phyloP scores from a whole-genome alignment of 2,113 vertebrate genomes.

The Phalacrocorax brasilianus region DNA sequence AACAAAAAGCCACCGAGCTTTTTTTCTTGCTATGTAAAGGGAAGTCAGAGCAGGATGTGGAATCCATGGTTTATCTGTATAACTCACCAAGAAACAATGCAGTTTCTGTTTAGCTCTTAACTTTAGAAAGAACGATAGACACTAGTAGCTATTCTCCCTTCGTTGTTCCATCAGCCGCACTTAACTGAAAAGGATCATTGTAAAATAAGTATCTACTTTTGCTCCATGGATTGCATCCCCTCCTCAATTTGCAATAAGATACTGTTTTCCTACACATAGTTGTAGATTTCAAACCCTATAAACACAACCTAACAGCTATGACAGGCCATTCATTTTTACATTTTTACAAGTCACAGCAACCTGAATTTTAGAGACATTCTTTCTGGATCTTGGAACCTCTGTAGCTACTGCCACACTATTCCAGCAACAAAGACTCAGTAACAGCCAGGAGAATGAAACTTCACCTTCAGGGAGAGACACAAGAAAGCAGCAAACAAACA shows the following conservation, averaged over 20 bases:
- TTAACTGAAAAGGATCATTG: background rate
- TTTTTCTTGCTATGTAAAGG: background rate
- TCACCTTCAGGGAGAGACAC: background rate
- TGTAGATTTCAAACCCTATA: background rate
- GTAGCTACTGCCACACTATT: background rate
- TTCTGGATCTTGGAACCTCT: background rate
- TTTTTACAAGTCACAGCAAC: background rate
- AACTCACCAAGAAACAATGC: background rate
- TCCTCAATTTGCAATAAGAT: background rate
- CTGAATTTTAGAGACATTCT: background rate
- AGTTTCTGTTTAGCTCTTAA: background rate
- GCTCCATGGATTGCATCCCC: background rate
- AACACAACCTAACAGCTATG: background rate
- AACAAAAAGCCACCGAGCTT: background rate
- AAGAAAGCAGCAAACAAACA: background rate
- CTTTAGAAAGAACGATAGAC: background rate
- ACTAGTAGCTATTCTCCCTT: background rate
- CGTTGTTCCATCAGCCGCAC: background rate
- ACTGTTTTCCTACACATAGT: background rate
- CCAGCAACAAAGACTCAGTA: background rate
- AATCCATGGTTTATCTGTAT: background rate
- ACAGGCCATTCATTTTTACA: background rate
- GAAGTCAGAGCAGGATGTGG: background rate
- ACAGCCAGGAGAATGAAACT: background rate
- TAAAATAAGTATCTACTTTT: background rate